Conservation (phyloP, 2,888 invertebrate genomes). For the Rhimphoctona megacephalus region DNA sequence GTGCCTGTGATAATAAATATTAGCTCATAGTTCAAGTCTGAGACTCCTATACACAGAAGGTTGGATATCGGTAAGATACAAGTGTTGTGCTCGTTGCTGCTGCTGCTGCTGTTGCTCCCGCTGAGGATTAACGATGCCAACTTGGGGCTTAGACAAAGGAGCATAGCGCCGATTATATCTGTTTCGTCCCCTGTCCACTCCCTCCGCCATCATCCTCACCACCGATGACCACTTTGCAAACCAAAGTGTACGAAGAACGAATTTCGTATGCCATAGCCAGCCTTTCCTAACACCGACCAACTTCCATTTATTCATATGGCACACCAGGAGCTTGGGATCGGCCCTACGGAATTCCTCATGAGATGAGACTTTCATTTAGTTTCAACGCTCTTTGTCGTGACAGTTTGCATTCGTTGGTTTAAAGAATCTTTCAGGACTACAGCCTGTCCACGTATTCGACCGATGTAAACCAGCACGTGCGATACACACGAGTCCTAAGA, state of each 20-base stretch:
- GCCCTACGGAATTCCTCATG: constrained; percentile 80
- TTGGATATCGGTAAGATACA: constrained; percentile 31
- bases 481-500: constrained; percentile 20
- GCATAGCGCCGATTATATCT: constrained; percentile 39
- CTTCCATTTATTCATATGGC: constrained; percentile 81
- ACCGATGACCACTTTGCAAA: constrained; percentile 79
- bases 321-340: constrained; percentile 80
- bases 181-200: not conserved
- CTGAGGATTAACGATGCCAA: constrained; percentile 57
- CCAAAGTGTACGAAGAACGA: constrained; percentile 75
- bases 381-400: not conserved
- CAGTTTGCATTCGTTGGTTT: not conserved
- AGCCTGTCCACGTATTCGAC: constrained; percentile 32
- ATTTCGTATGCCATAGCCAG: constrained; percentile 78
- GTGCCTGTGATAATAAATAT: constrained; percentile 80
- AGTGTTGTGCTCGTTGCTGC: constrained; percentile 43
- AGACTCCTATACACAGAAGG: constrained; percentile 43
- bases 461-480: constrained; percentile 47
- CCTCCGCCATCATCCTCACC: not conserved
- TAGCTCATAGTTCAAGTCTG: constrained; percentile 61
- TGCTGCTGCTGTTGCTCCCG: constrained; percentile 36
- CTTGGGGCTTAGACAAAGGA: constrained; percentile 45
- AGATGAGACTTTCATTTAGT: constrained; percentile 64
- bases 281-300: constrained; percentile 75
- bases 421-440: not conserved